Percentiles rank a stretch among this genome's conserved stretches.
phyloP scores from a whole-genome alignment of 2,888 invertebrate genomes.

The Yponomeuta evonymella region DNA sequence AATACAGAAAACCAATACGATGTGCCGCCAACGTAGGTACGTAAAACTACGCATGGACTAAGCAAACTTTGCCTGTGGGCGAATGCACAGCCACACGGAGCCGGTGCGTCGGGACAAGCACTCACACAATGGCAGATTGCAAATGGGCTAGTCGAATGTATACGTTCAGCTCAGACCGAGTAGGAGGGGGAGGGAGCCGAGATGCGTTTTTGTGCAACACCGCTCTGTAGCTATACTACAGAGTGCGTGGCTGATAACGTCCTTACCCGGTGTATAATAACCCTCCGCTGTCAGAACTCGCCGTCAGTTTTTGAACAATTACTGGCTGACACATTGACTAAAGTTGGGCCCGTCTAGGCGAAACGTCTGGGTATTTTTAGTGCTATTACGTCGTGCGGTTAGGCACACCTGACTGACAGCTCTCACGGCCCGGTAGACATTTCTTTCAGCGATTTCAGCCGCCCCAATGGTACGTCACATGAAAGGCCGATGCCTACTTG shows the following conservation, averaged over 20 bases:
- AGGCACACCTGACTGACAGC: constrained; percentile 62
- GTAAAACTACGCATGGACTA: constrained; percentile 70
- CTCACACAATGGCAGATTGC: constrained; percentile 72
- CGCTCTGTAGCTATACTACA: constrained; percentile 46
- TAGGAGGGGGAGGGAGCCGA: constrained; percentile 50
- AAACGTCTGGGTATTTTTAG: constrained; percentile 48
- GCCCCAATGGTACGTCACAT: constrained; percentile 67
- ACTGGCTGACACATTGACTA: constrained; percentile 22
- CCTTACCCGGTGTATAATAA: constrained; percentile 22
- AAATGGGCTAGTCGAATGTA: constrained; percentile 75
- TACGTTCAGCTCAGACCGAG: constrained; percentile 61
- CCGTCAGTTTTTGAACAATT: constrained; percentile 25
- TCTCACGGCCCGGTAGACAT: constrained; percentile 63
- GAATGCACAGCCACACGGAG: constrained; percentile 34
- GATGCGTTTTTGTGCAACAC: constrained; percentile 74
- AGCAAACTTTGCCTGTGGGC: constrained; percentile 54
- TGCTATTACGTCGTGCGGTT: constrained; percentile 33
- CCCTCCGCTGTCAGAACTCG: constrained; percentile 18
- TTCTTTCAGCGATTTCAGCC: constrained; percentile 63
- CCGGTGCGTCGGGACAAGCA: constrained; percentile 41
- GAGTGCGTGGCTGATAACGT: constrained; percentile 65
- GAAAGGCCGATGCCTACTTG: constrained; percentile 54
- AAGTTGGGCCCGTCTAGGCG: constrained; percentile 15
- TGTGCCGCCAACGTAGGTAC: constrained; percentile 39
- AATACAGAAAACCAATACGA: constrained; percentile 71